Conservation (phyloP, 2,888 invertebrate species). For the Troides oblongomaculatus region DNA sequence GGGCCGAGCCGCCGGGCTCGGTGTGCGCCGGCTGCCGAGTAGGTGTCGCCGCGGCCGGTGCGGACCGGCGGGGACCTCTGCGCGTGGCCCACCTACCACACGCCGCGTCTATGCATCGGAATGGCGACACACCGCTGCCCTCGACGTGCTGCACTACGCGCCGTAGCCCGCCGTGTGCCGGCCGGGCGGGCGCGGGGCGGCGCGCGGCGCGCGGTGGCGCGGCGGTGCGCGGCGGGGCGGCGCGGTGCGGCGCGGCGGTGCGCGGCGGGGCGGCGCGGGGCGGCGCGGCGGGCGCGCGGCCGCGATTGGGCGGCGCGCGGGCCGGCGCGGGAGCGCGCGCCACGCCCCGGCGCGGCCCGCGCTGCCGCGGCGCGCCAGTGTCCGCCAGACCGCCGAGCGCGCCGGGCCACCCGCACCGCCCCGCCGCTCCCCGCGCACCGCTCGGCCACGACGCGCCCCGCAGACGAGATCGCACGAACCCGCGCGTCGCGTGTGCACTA, state of each 20-base stretch:
- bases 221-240: conserved; percentile 49
- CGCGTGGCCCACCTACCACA: no score
- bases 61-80: no score
- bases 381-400: conserved; percentile 79
- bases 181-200: conserved; percentile 34
- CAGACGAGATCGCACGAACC: conserved; percentile 57
- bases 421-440: conserved; percentile 46
- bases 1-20: no score
- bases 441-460: conserved; percentile 76
- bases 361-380: conserved; percentile 70
- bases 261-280: conserved; percentile 55
- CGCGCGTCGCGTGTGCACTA: conserved; percentile 77
- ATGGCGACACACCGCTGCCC: no score
- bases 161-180: background rate
- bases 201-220: conserved; percentile 47
- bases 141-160: background rate
- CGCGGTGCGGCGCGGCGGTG: conserved; percentile 1
- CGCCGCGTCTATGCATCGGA: no score
- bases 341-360: conserved; percentile 53
- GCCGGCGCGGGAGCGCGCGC: conserved; percentile 45
- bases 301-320: conserved; percentile 51
- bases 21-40: no score
- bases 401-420: conserved; percentile 79
- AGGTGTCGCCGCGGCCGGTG: no score
- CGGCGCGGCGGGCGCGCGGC: conserved; percentile 52